These are phyloP conservation scores for Naja naja DNA, from an alignment of 2,113 vertebrate genomes.

Conservation along the genomic window DNA sequence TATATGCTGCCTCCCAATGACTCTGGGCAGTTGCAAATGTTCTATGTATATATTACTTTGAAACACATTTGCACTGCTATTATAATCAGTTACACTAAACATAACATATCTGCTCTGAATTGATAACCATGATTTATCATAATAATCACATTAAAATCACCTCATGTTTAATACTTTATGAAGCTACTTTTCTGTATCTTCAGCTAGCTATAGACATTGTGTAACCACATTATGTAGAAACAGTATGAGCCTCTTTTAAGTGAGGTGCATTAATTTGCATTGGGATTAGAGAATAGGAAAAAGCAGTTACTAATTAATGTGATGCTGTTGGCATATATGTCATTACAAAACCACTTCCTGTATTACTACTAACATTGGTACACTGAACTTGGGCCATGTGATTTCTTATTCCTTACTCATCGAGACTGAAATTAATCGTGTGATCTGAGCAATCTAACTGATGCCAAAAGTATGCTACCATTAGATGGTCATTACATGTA, in stretches of 20 bases:
- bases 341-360: background rate
- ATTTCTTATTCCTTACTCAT: background rate
- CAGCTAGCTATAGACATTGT: background rate
- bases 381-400: background rate
- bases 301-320: background rate
- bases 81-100: slow-evolving; percentile 16
- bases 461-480: background rate
- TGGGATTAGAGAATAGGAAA: background rate
- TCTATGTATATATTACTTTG: background rate
- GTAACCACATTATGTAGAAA: background rate
- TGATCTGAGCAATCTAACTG: background rate
- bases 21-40: background rate
- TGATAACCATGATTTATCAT: background rate
- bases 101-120: background rate
- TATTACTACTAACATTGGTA: background rate
- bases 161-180: background rate
- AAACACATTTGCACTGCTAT: background rate
- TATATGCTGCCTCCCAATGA: background rate
- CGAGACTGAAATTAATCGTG: background rate
- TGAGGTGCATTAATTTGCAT: background rate
- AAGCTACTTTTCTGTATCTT: background rate
- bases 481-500: background rate
- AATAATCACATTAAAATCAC: background rate
- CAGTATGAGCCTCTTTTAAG: background rate
- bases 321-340: background rate